Evolutionary conservation across 2,113 vertebrate species (phyloP), one percentile per base, ranked within the genome.

Genomic region (Oreochromis aureus): DNA sequence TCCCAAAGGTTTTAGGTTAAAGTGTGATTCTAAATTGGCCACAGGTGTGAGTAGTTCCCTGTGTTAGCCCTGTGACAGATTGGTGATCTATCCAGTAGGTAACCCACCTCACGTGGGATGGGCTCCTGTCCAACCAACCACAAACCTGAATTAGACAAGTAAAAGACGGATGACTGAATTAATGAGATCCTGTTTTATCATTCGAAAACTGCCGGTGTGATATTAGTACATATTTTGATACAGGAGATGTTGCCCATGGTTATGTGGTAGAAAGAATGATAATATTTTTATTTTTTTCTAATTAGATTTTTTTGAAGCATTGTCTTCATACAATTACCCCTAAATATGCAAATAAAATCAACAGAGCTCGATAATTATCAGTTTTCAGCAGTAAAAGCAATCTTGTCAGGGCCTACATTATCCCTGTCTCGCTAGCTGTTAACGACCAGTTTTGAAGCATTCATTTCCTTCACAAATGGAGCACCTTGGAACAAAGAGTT

Each of bases 401-500:
- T 87, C 61, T 48, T 90, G 83, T 87, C 88, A 56, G 71, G 55
- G 39, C 9, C 6, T 41, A 82, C 84, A 84, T 91, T 86, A 24
- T 66, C 53, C 80, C 53, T 30, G 87, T 87, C 83, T 83, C 34
- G 32, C 71, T 61, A 5, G 69, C 66, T 89, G 83, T 54, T 93
- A 94, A 92, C 91, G 86, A 93, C 76, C n/a, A 53, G 83, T 71
- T 93, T 73, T 90, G 81, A 90, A 86, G 85, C 89, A 56, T 86
- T 84, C 82, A 66, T 88, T 88, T 91, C 71, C 71, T 39, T 80
- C 85, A 83, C 63, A 83, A 94, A 91, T 84, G 76, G 53, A 93
- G 87, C 89, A 90, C 56, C 61, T 24, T 89, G 88, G 94, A 94
- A 94, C 91, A 94, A 96, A 94, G 89, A 91, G 80, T 79, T 59